Evolutionary conservation across 2,797 vertebrate genomes (phyloP).

Genomic region (Acanthurus leucopareius): DNA sequence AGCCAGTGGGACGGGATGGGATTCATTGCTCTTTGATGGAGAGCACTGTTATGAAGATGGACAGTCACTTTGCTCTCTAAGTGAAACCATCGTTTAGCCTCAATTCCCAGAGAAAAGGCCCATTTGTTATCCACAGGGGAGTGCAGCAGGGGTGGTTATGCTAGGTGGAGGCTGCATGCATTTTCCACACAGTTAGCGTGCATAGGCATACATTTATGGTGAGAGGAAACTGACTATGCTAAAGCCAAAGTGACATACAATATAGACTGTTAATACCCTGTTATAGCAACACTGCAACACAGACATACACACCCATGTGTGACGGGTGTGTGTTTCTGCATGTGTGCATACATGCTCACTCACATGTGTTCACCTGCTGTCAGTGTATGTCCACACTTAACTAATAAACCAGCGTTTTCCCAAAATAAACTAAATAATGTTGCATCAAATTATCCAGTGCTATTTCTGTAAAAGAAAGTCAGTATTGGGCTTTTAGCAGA

Average conservation of each 20-base stretch:
- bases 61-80: conserved; percentile 91
- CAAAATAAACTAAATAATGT: not conserved
- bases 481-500: not conserved
- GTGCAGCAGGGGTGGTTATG: conserved; percentile 83
- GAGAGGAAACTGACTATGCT: conserved; percentile 63
- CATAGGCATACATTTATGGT: conserved; percentile 79
- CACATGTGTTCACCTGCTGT: not conserved
- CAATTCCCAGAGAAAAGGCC: conserved; percentile 88
- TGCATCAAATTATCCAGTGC: not conserved
- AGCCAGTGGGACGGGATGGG: conserved; percentile 93
- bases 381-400: not conserved
- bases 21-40: conserved; percentile 95
- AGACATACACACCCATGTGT: conserved; percentile 8
- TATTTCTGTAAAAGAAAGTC: not conserved
- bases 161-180: conserved; percentile 84
- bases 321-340: not conserved
- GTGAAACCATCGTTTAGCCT: conserved; percentile 91
- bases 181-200: conserved; percentile 86
- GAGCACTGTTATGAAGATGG: conserved; percentile 90
- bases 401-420: not conserved
- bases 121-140: conserved; percentile 88
- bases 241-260: conserved; percentile 63
- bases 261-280: conserved; percentile 61
- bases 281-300: conserved; percentile 29
- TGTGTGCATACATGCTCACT: not conserved